Evolutionary conservation across 64 coral and sea anemone genomes (phyloP), one percentile per base, ranked within the genome.

Genomic region (Trachythela sp.): DNA sequence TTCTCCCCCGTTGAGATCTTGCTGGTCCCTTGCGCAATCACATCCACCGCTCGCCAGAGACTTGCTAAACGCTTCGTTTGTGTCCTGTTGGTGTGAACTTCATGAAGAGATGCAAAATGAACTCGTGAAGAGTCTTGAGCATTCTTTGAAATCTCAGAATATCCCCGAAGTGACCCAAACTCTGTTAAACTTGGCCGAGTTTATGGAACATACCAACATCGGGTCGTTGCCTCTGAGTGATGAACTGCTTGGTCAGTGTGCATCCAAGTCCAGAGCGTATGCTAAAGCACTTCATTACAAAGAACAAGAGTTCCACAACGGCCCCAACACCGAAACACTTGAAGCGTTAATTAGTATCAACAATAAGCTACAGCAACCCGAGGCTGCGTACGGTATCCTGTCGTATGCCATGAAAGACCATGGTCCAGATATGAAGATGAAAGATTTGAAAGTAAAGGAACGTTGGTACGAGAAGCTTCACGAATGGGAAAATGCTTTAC

Each of bases 261-360:
- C 95, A 6, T 99, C 95, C 13, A 99, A 93, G 89, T 99, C 93
- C 43, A 89, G 95, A 94, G 95, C 95, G 1, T 99, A 99, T 48
- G 95, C 95, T 6, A 99, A 99, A 85, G 96, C 96, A 20, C 91
- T 99, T 13, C 96, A 99, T 52, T 99, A 99, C 89, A 99, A 99
- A 92, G 96, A 99, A 84, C 93, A 99, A 20, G 96, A 99, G 70
- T 99, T 99, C 72, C 96, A 99, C 91, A 49, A 91, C 32, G 86
- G 90, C 31, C 93, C 96, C 20, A 99, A 83, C 0, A 95, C 96
- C 24, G 96, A 99, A 77, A 94, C 92, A 22, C 84, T 99, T 5
- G 96, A 99, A 36, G 91, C 96, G 3, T 87, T 99, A 2, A 99
- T 99, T 54, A 99, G 91, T 24, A 86, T 93, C 15, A 91, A 90